phyloP scores from a whole-genome alignment of 1,140 invertebrate species.

The Stenopsyche tienmushanensis region DNA sequence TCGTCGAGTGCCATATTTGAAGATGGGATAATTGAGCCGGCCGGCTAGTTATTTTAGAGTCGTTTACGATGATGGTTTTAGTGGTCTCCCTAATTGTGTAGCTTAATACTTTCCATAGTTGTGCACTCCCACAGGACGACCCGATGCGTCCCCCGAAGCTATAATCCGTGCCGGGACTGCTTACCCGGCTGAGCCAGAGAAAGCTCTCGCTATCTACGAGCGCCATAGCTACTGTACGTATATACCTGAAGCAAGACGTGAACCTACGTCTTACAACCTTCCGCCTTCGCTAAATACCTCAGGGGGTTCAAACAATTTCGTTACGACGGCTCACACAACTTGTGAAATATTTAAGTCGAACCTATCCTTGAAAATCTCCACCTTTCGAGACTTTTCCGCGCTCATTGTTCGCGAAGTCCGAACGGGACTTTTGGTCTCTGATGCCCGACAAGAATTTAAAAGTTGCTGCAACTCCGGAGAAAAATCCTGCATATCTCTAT shows the following conservation, averaged over 20 bases:
- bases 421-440: not conserved
- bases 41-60: too few species aligned
- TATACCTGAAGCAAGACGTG: too few species aligned
- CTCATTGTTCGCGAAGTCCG: too few species aligned
- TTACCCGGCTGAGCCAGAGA: not conserved
- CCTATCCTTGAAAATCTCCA: not conserved
- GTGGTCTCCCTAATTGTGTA: too few species aligned
- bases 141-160: conserved; percentile 4
- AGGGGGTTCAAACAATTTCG: conserved; percentile 18
- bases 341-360: not conserved
- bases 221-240: not conserved
- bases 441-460: too few species aligned
- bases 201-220: not conserved
- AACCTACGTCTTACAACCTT: conserved; percentile 26
- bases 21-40: too few species aligned
- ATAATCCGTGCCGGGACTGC: conserved; percentile 24
- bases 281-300: conserved; percentile 27
- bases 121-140: not conserved
- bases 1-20: too few species aligned
- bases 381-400: not conserved
- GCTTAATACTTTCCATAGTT: conserved; percentile 4
- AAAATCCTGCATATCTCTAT: too few species aligned
- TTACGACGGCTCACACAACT: not conserved
- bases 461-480: too few species aligned
- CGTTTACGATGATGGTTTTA: too few species aligned